Evolutionary conservation across 2,888 invertebrate genomes (phyloP).

Genomic region (Tetrapedia diversipes): DNA sequence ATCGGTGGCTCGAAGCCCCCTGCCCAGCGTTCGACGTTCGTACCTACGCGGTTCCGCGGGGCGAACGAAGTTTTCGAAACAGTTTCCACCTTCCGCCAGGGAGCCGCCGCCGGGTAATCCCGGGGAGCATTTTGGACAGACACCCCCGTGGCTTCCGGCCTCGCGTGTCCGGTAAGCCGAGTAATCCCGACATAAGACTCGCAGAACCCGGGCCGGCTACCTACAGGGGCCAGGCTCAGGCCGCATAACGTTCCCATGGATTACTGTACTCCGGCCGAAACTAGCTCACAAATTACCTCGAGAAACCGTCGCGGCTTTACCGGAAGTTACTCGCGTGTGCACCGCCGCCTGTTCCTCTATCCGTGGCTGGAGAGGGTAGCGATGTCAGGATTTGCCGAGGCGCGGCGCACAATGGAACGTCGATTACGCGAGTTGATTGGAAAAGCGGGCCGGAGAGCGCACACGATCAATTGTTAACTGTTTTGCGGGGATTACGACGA

Average conservation of each 20-base stretch:
- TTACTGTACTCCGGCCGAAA: constrained; percentile 78
- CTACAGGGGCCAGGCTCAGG: constrained; percentile 62
- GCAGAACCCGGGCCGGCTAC: constrained; percentile 63
- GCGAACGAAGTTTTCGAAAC: constrained; percentile 66
- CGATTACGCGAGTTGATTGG: constrained; percentile 20
- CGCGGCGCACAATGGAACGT: constrained; percentile 20
- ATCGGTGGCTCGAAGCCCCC: constrained; percentile 35
- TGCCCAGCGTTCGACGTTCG: constrained; percentile 21
- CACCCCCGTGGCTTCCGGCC: constrained; percentile 75
- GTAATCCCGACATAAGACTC: constrained; percentile 80
- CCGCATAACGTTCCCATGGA: constrained; percentile 79
- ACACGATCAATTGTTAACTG: constrained; percentile 5
- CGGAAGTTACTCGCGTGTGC: constrained; percentile 54
- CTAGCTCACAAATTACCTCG: constrained; percentile 81
- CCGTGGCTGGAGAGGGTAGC: constrained; percentile 29
- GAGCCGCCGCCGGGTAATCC: constrained; percentile 60
- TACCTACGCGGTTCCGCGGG: constrained; percentile 29
- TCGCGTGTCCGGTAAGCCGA: constrained; percentile 76
- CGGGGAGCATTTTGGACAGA: constrained; percentile 69
- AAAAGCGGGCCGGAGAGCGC: constrained; percentile 10
- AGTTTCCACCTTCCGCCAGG: constrained; percentile 59
- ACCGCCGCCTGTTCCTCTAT: too few relatives aligned
- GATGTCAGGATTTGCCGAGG: constrained; percentile 59
- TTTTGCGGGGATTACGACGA: constrained; percentile 9
- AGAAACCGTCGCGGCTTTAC: constrained; percentile 80